Percentiles rank a stretch among this genome's conserved stretches.
Conservation (phyloP, 1,140 invertebrate species). For the Nixonia krombeini region DNA sequence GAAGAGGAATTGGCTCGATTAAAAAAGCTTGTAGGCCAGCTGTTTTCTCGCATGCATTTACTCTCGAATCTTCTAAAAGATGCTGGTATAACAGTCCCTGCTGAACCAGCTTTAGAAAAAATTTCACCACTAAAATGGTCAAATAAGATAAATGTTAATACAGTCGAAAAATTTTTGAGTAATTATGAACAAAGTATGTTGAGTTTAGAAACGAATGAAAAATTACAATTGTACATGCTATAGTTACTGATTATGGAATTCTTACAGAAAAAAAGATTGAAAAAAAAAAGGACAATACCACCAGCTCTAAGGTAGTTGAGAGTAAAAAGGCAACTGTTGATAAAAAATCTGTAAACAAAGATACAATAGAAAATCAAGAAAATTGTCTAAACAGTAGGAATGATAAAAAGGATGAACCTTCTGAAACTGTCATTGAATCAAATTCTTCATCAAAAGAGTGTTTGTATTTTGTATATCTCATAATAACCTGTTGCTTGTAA, state of each 20-base stretch:
- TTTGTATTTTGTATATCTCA: no score
- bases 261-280: constrained; percentile 51
- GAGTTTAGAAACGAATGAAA: not conserved
- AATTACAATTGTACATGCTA: no score
- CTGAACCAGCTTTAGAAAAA: constrained; percentile 68
- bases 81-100: constrained; percentile 68
- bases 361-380: constrained; percentile 65
- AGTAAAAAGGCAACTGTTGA: constrained; percentile 8
- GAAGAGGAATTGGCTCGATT: constrained; percentile 67
- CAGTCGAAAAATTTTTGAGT: constrained; percentile 56
- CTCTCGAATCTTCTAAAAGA: constrained; percentile 64
- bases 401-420: constrained; percentile 46
- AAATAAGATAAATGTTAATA: constrained; percentile 68
- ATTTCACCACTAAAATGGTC: constrained; percentile 70
- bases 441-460: constrained; percentile 21
- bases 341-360: constrained; percentile 33
- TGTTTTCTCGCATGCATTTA: constrained; percentile 65
- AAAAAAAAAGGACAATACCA: constrained; percentile 34
- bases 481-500: no score
- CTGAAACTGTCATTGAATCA: constrained; percentile 25
- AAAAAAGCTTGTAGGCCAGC: constrained; percentile 64
- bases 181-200: constrained; percentile 54
- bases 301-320: constrained; percentile 17
- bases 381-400: constrained; percentile 59
- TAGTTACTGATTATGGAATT: no score